Percentiles rank a stretch among this genome's conserved stretches.
Conservation (phyloP, 2,113 vertebrate genomes). For the Falcunculus frontatus region DNA sequence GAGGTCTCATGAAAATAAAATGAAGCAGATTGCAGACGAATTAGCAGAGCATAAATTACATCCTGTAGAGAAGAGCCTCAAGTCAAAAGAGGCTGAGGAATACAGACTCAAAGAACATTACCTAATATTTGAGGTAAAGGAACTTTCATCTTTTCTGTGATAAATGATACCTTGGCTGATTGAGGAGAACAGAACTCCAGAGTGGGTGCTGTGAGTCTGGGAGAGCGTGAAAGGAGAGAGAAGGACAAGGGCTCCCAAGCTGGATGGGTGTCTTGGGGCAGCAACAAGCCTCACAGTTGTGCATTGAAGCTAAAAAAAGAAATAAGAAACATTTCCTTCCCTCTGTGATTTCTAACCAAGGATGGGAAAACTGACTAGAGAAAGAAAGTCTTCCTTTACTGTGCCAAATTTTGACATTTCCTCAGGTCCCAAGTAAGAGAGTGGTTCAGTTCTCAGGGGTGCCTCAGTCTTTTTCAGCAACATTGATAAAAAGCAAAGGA, state of each 20-base stretch:
- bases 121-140: constrained; percentile 91
- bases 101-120: constrained; percentile 95
- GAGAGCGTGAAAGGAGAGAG: not conserved
- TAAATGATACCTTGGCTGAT: not conserved
- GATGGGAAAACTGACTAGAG: not conserved
- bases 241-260: not conserved
- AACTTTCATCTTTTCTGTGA: constrained; percentile 21
- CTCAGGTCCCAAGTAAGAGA: not conserved
- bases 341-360: not conserved
- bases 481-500: not conserved
- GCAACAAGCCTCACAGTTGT: not conserved
- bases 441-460: not conserved
- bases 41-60: constrained; percentile 89
- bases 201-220: not conserved
- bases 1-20: constrained; percentile 92
- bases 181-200: not conserved
- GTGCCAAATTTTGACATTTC: not conserved
- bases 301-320: not conserved
- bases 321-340: not conserved
- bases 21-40: constrained; percentile 92
- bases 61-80: constrained; percentile 81
- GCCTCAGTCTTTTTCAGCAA: not conserved
- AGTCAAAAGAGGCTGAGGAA: constrained; percentile 92
- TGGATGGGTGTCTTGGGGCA: not conserved
- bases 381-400: not conserved